phyloP scores from a whole-genome alignment of 2,113 vertebrate species.

The Ia io region DNA sequence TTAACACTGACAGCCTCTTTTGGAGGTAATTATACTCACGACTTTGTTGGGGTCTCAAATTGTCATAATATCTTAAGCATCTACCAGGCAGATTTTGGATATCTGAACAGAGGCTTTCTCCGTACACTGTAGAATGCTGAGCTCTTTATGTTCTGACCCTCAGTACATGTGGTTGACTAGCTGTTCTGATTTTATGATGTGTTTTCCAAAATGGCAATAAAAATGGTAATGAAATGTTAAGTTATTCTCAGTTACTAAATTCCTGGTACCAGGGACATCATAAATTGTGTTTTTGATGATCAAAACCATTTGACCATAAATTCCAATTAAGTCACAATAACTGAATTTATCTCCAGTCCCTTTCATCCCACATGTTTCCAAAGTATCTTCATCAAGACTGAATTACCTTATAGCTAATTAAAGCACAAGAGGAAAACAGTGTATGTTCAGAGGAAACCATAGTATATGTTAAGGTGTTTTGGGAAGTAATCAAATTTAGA shows the following conservation, averaged over 20 bases:
- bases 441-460: not conserved
- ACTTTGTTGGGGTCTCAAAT: not conserved
- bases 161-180: not conserved
- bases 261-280: conserved; percentile 23
- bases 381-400: not conserved
- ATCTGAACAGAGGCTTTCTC: not conserved
- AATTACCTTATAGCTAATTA: not conserved
- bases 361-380: not conserved
- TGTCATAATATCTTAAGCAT: not conserved
- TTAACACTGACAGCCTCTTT: not conserved
- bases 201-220: conserved; percentile 57
- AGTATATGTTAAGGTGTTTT: not conserved
- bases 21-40: not conserved
- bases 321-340: conserved; percentile 44
- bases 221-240: conserved; percentile 65
- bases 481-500: not conserved
- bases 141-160: not conserved
- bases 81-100: not conserved
- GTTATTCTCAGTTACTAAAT: conserved; percentile 62
- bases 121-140: not conserved
- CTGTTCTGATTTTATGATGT: conserved; percentile 55
- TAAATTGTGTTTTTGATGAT: conserved; percentile 52
- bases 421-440: not conserved
- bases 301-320: conserved; percentile 48
- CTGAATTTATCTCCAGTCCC: not conserved